phyloP scores from a whole-genome alignment of 2,113 vertebrate species.

The Pterocles burchelli region DNA sequence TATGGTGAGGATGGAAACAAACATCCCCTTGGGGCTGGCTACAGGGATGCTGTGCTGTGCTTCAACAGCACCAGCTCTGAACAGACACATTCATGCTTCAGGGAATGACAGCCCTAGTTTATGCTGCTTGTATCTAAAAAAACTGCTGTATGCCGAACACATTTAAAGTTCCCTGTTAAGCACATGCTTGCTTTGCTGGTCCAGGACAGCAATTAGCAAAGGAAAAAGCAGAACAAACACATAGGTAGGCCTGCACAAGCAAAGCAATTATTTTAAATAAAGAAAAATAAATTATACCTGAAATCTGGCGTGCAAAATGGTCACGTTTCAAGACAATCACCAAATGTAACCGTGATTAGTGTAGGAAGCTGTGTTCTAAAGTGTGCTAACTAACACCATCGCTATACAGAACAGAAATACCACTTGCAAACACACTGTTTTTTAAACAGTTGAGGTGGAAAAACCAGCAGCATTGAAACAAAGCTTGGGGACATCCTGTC shows the following conservation, averaged over 20 bases:
- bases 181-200: neutral
- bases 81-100: neutral
- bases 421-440: neutral
- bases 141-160: neutral
- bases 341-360: rapidly evolving
- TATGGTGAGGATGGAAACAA: neutral
- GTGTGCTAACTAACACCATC: neutral
- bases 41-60: neutral
- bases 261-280: neutral
- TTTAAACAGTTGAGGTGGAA: neutral
- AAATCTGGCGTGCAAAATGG: neutral
- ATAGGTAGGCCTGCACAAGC: rapidly evolving
- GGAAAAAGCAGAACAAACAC: neutral
- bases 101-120: neutral
- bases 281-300: neutral
- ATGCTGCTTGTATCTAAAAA: neutral
- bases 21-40: no score
- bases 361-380: neutral
- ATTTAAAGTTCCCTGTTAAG: neutral
- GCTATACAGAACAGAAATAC: neutral
- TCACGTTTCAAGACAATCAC: neutral
- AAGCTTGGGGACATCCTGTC: no score
- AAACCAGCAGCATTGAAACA: neutral
- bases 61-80: neutral
- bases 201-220: neutral